Percentiles rank a stretch among this genome's conserved stretches.
Conservation (phyloP, 2,113 vertebrate species). For the Mustelus asterias region DNA sequence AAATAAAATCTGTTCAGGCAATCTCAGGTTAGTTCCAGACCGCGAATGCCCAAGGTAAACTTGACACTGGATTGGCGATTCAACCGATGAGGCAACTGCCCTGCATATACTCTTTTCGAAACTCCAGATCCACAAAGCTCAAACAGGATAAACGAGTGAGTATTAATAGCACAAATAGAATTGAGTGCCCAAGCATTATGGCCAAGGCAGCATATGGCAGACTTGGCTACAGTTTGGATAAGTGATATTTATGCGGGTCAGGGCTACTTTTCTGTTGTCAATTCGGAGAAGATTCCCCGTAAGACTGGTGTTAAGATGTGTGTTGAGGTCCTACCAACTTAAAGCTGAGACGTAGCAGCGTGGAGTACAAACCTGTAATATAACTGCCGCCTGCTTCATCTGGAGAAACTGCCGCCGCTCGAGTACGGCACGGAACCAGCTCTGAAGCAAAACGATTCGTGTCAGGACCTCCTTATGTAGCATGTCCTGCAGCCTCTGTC, state of each 20-base stretch:
- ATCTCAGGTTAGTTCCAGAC: background rate
- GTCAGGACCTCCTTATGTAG: constrained; percentile 82
- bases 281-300: background rate
- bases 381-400: constrained; percentile 64
- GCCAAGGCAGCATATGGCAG: background rate
- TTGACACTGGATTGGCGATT: background rate
- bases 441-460: constrained; percentile 74
- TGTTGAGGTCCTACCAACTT: background rate
- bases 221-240: background rate
- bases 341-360: background rate
- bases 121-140: background rate
- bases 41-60: background rate
- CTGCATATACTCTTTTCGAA: background rate
- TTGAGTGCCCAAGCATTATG: background rate
- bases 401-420: constrained; percentile 75
- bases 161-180: background rate
- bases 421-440: constrained; percentile 69
- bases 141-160: background rate
- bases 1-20: background rate
- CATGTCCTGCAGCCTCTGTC: constrained; percentile 76
- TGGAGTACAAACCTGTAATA: constrained; percentile 72
- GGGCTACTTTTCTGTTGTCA: background rate
- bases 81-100: too few species aligned
- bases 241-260: background rate
- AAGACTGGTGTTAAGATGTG: background rate